A percentile compares a stretch with the other conserved stretches of the same genome.
These are phyloP conservation scores for Albula goreensis DNA, from an alignment of 2,113 vertebrate genomes.

Conservation along the genomic window DNA sequence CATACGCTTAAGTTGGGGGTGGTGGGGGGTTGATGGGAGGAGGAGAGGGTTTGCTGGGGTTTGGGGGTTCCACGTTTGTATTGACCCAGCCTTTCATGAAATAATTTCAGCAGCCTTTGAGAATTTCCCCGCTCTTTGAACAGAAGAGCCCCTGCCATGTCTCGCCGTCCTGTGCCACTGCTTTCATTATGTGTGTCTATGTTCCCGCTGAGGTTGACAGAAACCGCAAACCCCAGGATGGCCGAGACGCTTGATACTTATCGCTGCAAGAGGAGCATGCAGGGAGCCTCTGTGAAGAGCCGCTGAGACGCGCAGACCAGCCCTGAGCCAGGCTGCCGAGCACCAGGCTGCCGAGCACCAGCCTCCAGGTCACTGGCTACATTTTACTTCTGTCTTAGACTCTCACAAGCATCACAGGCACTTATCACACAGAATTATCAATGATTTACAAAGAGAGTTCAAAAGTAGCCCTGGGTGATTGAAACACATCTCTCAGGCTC, in stretches of 20 bases:
- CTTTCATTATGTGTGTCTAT: slow-evolving; percentile 22
- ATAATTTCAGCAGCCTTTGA: background rate
- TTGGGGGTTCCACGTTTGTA: background rate
- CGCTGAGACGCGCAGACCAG: slow-evolving; percentile 12
- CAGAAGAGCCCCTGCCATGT: background rate
- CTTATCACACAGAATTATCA: slow-evolving; percentile 20
- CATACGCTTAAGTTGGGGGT: background rate
- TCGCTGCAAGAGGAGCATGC: background rate
- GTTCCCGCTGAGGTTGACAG: slow-evolving; percentile 24
- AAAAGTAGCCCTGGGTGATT: slow-evolving; percentile 29
- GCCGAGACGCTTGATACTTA: background rate
- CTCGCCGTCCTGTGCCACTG: background rate
- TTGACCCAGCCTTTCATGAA: background rate
- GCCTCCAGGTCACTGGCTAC: slow-evolving; percentile 24
- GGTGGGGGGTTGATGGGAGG: background rate
- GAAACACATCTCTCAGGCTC: background rate
- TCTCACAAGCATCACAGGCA: slow-evolving; percentile 15
- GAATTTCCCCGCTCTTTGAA: slow-evolving; percentile 8
- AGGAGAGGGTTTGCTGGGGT: background rate
- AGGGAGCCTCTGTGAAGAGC: background rate
- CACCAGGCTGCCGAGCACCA: background rate
- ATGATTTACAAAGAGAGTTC: slow-evolving; percentile 33
- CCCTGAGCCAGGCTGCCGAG: background rate
- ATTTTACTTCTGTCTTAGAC: slow-evolving; percentile 17
- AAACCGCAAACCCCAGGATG: slow-evolving; percentile 10